phyloP scores from a whole-genome alignment of 2,113 vertebrate genomes.

The Grantiella picta region DNA sequence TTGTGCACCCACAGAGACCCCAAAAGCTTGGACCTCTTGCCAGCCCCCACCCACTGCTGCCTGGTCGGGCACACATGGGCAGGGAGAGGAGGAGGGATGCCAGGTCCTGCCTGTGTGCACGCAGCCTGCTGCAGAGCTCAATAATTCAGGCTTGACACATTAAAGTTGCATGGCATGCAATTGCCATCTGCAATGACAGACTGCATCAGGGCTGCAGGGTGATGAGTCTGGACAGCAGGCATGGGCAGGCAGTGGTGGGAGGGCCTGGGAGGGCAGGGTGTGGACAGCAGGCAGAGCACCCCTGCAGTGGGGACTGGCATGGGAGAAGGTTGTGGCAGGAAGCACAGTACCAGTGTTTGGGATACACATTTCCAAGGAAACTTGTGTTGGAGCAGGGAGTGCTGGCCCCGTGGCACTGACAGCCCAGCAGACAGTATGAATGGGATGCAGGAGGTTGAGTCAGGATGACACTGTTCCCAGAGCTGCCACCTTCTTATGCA shows the following conservation, averaged over 20 bases:
- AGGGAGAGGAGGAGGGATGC: background rate
- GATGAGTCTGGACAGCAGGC: background rate
- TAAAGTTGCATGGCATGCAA: conserved; percentile 21
- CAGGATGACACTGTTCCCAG: background rate
- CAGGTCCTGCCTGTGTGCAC: background rate
- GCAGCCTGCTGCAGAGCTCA: background rate
- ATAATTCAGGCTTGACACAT: conserved; percentile 44
- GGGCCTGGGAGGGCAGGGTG: background rate
- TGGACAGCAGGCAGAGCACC: background rate
- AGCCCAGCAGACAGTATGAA: background rate
- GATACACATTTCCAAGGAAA: background rate
- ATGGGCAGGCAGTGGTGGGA: accelerated
- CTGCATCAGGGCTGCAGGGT: background rate
- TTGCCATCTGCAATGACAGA: background rate
- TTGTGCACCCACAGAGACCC: background rate
- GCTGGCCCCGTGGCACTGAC: accelerated
- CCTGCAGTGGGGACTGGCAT: background rate
- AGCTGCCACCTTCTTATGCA: background rate
- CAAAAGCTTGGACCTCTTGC: accelerated
- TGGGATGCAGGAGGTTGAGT: background rate
- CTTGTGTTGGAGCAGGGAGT: background rate
- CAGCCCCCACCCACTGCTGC: accelerated
- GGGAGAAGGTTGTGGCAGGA: background rate
- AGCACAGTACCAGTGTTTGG: background rate
- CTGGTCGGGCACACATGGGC: accelerated